A percentile compares a stretch with the other conserved stretches of the same genome.
Evolutionary conservation across 2,113 vertebrate genomes (phyloP).

Genomic region (Phalacrocorax carbo): DNA sequence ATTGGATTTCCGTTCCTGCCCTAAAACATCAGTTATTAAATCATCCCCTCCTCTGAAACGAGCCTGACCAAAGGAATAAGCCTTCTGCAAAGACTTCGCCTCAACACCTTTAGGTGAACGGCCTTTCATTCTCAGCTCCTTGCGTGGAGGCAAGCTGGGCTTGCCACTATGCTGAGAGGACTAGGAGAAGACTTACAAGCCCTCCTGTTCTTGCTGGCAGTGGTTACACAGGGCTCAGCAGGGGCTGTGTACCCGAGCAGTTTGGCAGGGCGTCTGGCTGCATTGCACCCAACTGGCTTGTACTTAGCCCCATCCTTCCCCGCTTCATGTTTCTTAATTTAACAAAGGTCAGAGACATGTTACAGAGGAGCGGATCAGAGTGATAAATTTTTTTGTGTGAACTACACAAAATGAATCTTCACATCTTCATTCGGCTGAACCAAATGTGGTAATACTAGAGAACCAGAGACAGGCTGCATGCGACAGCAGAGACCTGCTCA

Average conservation of each 20-base stretch:
- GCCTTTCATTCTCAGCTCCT: background rate
- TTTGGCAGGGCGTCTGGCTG: background rate
- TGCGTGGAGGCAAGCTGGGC: rapidly evolving
- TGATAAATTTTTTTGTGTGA: background rate
- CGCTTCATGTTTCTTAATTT: background rate
- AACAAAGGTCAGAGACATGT: background rate
- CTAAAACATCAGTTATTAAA: background rate
- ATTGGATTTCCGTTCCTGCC: background rate
- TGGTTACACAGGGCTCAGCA: background rate
- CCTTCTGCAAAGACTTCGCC: background rate
- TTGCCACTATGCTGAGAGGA: background rate
- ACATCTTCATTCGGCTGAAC: rapidly evolving
- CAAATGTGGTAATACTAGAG: background rate
- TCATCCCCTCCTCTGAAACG: background rate
- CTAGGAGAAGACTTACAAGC: background rate
- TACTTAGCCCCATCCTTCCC: background rate
- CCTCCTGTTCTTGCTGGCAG: background rate
- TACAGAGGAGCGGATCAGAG: background rate
- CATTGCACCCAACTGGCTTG: rapidly evolving
- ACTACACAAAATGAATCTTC: background rate
- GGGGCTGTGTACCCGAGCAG: rapidly evolving
- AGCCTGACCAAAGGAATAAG: background rate
- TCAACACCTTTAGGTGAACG: background rate
- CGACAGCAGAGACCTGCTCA: background rate
- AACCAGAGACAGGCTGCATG: background rate